Conservation (phyloP, 2,797 vertebrate species). For the Pithecia hirsuta region DNA sequence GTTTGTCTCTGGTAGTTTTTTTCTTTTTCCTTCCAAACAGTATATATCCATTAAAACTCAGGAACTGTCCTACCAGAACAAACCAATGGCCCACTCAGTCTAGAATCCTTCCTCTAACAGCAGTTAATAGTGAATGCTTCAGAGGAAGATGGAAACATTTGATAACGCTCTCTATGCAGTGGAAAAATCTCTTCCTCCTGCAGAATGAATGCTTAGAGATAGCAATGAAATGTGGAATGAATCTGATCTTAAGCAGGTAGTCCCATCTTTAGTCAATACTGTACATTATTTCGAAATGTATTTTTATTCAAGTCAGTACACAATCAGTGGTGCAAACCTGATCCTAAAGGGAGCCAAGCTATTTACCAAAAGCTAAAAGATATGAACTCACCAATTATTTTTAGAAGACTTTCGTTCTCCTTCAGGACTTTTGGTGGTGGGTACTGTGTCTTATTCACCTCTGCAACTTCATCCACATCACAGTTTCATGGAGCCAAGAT, state of each 20-base stretch:
- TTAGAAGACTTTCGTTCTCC: slow-evolving; percentile 16
- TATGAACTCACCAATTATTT: slow-evolving; percentile 38
- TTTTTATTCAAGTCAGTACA: slow-evolving; percentile 57
- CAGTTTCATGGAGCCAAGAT: neutral
- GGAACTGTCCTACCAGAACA: slow-evolving; percentile 19
- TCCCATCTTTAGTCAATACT: slow-evolving; percentile 23
- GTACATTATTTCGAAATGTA: slow-evolving; percentile 46
- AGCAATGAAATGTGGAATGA: slow-evolving; percentile 21
- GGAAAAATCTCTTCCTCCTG: slow-evolving; percentile 10
- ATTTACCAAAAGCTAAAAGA: slow-evolving; percentile 8
- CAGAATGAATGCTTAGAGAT: slow-evolving; percentile 18
- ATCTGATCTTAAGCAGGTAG: slow-evolving; percentile 49
- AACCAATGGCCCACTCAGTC: slow-evolving; percentile 34
- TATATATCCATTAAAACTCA: slow-evolving; percentile 47
- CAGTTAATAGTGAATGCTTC: slow-evolving; percentile 61
- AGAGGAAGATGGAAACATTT: slow-evolving; percentile 50
- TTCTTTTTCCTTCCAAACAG: neutral
- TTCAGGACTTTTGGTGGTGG: neutral
- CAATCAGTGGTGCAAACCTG: slow-evolving; percentile 21
- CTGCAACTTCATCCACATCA: neutral
- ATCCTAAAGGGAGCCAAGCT: slow-evolving; percentile 5
- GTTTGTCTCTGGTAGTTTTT: neutral
- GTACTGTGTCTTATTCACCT: neutral
- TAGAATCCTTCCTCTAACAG: slow-evolving; percentile 7
- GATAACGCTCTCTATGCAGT: slow-evolving; percentile 18